Evolutionary conservation across 2,888 invertebrate genomes (phyloP).

Genomic region (Bombyx huttoni): DNA sequence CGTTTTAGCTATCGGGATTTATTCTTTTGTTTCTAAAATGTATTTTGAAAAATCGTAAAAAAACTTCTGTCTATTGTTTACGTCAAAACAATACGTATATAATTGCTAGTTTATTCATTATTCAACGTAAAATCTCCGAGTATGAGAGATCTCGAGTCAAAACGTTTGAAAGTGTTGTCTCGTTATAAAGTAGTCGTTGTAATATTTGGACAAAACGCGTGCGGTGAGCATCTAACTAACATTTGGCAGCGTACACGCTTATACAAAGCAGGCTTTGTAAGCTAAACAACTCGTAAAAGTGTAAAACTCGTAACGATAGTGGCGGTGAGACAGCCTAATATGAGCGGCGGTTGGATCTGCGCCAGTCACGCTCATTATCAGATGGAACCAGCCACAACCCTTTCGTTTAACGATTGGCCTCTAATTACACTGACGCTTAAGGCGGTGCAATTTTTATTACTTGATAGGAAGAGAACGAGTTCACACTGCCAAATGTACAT

Average conservation of each 20-base stretch:
- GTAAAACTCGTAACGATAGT: conserved; percentile 71
- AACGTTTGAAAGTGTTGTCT: conserved; percentile 53
- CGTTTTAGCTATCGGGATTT: conserved; percentile 20
- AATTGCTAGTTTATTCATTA: too few relatives aligned
- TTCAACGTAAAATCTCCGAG: too few relatives aligned
- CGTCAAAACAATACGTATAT: too few relatives aligned
- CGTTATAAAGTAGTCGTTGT: conserved; percentile 55
- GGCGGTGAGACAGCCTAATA: conserved; percentile 57
- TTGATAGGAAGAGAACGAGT: conserved; percentile 40
- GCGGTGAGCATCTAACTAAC: conserved; percentile 70
- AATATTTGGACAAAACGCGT: conserved; percentile 51
- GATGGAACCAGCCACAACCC: conserved; percentile 64
- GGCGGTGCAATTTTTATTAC: conserved; percentile 56
- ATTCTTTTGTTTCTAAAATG: conserved; percentile 16
- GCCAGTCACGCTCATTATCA: conserved; percentile 70
- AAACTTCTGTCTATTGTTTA: conserved; percentile 2
- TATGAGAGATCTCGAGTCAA: conserved; percentile 23
- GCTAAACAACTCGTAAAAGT: conserved; percentile 72
- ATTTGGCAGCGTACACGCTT: conserved; percentile 60
- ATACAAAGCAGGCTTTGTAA: conserved; percentile 52
- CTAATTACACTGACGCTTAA: conserved; percentile 67
- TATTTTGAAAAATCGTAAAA: conserved; percentile 7
- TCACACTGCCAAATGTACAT: conserved; percentile 57
- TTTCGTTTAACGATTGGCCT: conserved; percentile 72
- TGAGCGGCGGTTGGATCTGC: conserved; percentile 63